Evolutionary conservation across 2,797 vertebrate species (phyloP).

Genomic region (Cossypha dichroa): DNA sequence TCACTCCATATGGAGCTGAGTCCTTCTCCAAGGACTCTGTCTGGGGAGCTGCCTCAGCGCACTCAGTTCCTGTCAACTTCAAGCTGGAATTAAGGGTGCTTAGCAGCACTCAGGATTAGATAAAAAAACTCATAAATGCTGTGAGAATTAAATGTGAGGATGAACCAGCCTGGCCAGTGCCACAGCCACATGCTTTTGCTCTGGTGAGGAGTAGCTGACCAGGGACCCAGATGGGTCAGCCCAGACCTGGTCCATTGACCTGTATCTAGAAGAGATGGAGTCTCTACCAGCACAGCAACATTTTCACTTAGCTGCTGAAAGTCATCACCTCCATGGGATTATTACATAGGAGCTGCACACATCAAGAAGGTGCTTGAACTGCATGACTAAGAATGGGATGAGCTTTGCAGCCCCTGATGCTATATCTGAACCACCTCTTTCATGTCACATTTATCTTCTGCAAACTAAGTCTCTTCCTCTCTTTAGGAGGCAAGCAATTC

Average conservation of each 20-base stretch:
- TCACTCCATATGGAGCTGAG: background rate
- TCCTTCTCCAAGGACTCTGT: background rate
- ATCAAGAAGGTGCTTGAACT: background rate
- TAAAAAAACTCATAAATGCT: background rate
- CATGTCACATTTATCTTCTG: background rate
- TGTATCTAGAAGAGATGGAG: background rate
- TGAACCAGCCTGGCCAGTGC: background rate
- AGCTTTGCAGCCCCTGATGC: background rate
- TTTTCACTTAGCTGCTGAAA: background rate
- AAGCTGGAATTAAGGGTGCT: background rate
- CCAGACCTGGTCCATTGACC: background rate
- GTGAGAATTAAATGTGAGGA: background rate
- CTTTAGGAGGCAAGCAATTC: background rate
- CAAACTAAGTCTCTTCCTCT: background rate
- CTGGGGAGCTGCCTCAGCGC: background rate
- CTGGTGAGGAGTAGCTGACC: background rate
- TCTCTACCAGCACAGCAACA: fast-evolving
- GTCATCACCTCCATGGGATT: background rate
- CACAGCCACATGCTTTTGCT: background rate
- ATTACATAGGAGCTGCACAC: background rate
- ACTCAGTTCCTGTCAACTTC: background rate
- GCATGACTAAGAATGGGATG: background rate
- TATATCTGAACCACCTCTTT: background rate
- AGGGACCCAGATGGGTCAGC: background rate
- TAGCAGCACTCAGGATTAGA: background rate